Evolutionary conservation across 1,140 invertebrate genomes (phyloP).

Genomic region (Elymnias hypermnestra): DNA sequence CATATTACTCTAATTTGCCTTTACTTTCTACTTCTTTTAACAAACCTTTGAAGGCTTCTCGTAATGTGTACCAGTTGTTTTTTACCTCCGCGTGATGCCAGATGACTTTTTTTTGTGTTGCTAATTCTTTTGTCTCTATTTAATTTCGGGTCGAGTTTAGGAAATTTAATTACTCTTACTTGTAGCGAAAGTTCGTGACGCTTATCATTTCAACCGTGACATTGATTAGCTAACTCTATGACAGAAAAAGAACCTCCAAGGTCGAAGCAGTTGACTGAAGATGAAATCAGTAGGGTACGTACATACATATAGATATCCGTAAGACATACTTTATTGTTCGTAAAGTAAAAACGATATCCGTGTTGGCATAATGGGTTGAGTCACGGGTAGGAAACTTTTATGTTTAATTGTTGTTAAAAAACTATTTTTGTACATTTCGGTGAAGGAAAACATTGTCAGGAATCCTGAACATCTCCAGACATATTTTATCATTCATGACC

Average conservation of each 20-base stretch:
- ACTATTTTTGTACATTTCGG: too few species aligned
- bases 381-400: too few species aligned
- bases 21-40: constrained; percentile 70
- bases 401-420: too few species aligned
- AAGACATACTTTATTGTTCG: too few species aligned
- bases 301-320: too few species aligned
- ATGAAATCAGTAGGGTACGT: constrained; percentile 64
- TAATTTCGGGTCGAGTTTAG: constrained; percentile 21
- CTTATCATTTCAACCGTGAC: constrained; percentile 8
- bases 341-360: too few species aligned
- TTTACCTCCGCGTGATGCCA: constrained; percentile 58
- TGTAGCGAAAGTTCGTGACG: constrained; percentile 16
- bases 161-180: constrained; percentile 25
- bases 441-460: too few species aligned
- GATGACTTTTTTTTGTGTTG: constrained; percentile 43
- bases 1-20: constrained; percentile 70
- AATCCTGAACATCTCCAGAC: too few species aligned
- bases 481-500: too few species aligned
- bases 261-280: constrained; percentile 48
- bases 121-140: constrained; percentile 19
- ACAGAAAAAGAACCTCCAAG: constrained; percentile 29
- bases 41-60: constrained; percentile 56
- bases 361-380: too few species aligned
- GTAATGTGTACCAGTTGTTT: constrained; percentile 70
- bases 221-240: constrained; percentile 22